Percentiles rank a stretch among this genome's conserved stretches.
These are phyloP conservation scores for Trachelus tabidus DNA, from an alignment of 2,888 invertebrate species.

Conservation along the genomic window DNA sequence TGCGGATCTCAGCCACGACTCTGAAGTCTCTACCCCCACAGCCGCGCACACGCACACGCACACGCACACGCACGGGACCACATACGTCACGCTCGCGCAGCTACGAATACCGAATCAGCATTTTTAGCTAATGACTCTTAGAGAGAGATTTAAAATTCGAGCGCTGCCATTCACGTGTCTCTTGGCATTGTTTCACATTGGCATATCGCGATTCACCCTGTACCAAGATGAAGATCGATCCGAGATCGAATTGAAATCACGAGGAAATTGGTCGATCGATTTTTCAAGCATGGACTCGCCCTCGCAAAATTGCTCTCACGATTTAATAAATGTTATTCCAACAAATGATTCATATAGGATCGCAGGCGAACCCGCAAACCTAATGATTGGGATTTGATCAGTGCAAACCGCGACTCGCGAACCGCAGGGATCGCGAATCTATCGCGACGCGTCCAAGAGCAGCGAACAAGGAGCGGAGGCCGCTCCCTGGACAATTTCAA, in stretches of 20 bases:
- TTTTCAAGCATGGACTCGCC: not conserved
- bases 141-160: too few relatives aligned
- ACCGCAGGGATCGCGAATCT: not conserved
- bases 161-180: too few relatives aligned
- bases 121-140: too few relatives aligned
- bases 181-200: too few relatives aligned
- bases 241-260: too few relatives aligned
- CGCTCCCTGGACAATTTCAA: slow-evolving; percentile 27
- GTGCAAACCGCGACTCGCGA: slow-evolving; percentile 5
- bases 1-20: not conserved
- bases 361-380: slow-evolving; percentile 14
- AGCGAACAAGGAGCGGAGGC: not conserved
- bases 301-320: slow-evolving; percentile 14
- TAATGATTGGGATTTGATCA: slow-evolving; percentile 35
- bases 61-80: not conserved
- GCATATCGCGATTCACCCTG: too few relatives aligned
- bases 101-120: too few relatives aligned
- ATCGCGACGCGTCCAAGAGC: not conserved
- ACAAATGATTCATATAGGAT: slow-evolving; percentile 18
- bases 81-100: too few relatives aligned
- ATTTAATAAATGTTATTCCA: slow-evolving; percentile 32
- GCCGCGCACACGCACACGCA: not conserved
- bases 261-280: too few relatives aligned
- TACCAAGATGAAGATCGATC: too few relatives aligned
- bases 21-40: too few relatives aligned